Evolutionary conservation across 2,888 invertebrate genomes (phyloP).

Genomic region (Stenchaetothrips biformis): DNA sequence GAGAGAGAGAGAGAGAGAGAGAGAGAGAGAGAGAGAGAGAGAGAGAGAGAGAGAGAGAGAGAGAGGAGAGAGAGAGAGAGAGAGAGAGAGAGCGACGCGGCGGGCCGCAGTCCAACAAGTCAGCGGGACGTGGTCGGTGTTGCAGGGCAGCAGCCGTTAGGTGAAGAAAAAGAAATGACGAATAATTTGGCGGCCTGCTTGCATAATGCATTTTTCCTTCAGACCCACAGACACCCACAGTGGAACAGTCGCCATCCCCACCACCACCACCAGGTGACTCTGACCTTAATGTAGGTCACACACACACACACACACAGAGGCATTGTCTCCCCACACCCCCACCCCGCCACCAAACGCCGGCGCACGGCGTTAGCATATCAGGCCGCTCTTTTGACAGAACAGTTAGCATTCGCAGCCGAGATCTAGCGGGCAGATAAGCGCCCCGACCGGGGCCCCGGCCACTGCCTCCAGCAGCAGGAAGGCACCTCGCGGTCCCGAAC

Average conservation of each 20-base stretch:
- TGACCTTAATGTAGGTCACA: conserved; percentile 15
- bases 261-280: background rate
- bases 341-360: background rate
- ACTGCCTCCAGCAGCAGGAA: too few relatives aligned
- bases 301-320: background rate
- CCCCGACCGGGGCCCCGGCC: background rate
- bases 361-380: background rate
- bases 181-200: conserved; percentile 33
- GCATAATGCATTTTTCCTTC: conserved; percentile 27
- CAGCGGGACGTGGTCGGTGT: background rate
- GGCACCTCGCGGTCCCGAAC: too few relatives aligned
- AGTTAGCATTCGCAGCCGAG: background rate
- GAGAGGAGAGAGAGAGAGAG: background rate
- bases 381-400: conserved; percentile 15
- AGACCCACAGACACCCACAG: background rate
- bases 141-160: conserved; percentile 16
- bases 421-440: background rate
- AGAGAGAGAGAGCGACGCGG: background rate
- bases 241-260: background rate
- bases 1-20: too few relatives aligned
- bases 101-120: background rate
- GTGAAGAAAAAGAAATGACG: conserved; percentile 30
- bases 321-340: background rate
- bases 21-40: too few relatives aligned
- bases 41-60: too few relatives aligned